Base-by-base conservation (phyloP, 30 jellyfish, hydroid and myxozoan genomes). In the Pseudorhiza aurosa region DNA sequence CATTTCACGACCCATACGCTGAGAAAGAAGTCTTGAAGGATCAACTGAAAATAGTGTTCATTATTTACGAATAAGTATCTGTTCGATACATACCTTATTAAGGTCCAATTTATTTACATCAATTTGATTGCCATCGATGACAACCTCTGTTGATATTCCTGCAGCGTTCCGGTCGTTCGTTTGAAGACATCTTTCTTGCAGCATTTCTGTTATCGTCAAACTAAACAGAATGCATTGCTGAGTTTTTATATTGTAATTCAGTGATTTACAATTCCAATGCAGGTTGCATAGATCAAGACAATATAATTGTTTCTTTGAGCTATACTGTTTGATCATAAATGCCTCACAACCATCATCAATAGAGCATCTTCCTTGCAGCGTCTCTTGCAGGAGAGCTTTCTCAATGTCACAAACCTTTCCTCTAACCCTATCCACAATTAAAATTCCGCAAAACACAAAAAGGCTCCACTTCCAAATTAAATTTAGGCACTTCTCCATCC, bases 251-350 rank as follows among this genome's bases (percentile, higher is more conserved):
- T 77, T 63, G 53, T 32, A 62, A 62, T 77, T 77, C 4, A 77
- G 47, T 6, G 89, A 77, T 30, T 29, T 36, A 51, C 89, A 77
- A 9, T 62, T 31, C 58, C 1, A 44, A 27, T 24, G 7, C n/a
- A 51, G 59, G 45, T 59, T 26, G 75, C 89, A 77, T 28, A 22
- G 28, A 33, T 77, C 89, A 30, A 77, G 40, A 9, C 89, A 77
- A 29, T 77, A 82, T 12, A 60, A 26, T n/a, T n/a, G 28, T 65
- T 50, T 47, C 26, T 46, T 29, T 28, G 58, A 32, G 32, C 64
- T 10, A 39, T 46, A 1, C 6, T 49, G 7, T 49, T 12, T 29
- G n/a, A 49, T 49, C 7, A 49, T 2, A 12, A 2, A 12, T 6
- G 5, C 10, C 22, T 49, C 63, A 12, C 63, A 49, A n/a, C n/a